Percentiles rank a stretch among this genome's conserved stretches.
These are phyloP conservation scores for Sycophila sp. DNA, from an alignment of 1,140 invertebrate genomes.

Conservation along the genomic window DNA sequence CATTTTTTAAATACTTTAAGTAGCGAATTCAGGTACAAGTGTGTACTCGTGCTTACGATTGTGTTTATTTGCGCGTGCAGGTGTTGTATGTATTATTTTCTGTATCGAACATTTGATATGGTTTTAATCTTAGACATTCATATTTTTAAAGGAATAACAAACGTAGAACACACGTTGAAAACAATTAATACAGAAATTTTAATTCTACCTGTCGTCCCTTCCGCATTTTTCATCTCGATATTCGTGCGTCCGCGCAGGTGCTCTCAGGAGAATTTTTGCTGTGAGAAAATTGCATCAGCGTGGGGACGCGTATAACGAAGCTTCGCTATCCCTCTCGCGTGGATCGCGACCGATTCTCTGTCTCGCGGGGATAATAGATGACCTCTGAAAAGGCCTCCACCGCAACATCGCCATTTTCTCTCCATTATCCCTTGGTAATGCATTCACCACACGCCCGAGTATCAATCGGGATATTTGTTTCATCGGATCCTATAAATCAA, in stretches of 20 bases:
- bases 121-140: too few species aligned
- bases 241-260: neutral
- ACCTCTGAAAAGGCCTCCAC: constrained; percentile 48
- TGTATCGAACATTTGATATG: too few species aligned
- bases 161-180: too few species aligned
- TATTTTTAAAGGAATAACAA: too few species aligned
- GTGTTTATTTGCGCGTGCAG: too few species aligned
- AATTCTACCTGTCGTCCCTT: too few species aligned
- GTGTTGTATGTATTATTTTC: too few species aligned
- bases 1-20: too few species aligned
- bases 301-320: constrained; percentile 25
- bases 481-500: neutral
- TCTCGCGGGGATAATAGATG: constrained; percentile 46
- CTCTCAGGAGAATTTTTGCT: neutral
- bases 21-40: too few species aligned
- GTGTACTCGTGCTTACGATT: too few species aligned
- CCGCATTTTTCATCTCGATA: too few species aligned
- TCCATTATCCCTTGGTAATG: constrained; percentile 51
- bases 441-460: neutral
- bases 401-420: constrained; percentile 44
- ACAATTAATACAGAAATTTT: too few species aligned
- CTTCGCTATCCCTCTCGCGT: neutral
- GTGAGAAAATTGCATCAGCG: constrained; percentile 21
- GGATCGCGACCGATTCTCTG: neutral
- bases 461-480: constrained; percentile 4